Evolutionary conservation across 2,797 vertebrate genomes (phyloP), one percentile per base, ranked within the genome.

Genomic region (Lepidocolaptes lacrymiger): DNA sequence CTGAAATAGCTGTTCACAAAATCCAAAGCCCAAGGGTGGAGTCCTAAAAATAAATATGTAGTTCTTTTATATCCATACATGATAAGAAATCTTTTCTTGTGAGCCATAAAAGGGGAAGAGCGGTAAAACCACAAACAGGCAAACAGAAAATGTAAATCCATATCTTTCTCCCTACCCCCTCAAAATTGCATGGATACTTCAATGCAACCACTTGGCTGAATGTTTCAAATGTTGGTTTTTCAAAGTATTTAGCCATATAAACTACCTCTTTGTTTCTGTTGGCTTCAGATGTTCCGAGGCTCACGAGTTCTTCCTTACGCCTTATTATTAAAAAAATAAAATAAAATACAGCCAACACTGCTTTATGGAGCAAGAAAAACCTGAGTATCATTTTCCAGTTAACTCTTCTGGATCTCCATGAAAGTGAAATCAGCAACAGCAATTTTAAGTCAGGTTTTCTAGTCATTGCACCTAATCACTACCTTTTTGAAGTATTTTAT

Each of bases 1-100:
- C 96, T 90, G 93, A 98, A 98, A 98, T 95, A 98, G 96, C 96
- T 91, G 69, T 79, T 95, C 93, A 79, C 74, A 96, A 95, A 93
- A 90, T 88, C 93, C 96, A 95, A 95, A 95, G 85, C 86, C 95
- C 74, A 94, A 85, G 95, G 96, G 96, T 96, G 93, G 96, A 96
- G 95, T 93, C 84, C 93, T 88, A 97, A 97, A 96, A 94, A 94
- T 95, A 97, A 95, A 71, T 88, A 74, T 87, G 68, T 71, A 90
- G 73, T 84, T 87, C 73, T 79, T 93, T 69, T 88, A 89, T 81
- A 88, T 44, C 49, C 73, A 71, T 30, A 87, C 46, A 89, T 1
- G 73, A 86, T 92, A 96, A 92, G 90, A 88, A 89, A 85, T 76
- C 72, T 93, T 46, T 46, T 46, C 77, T 91, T 72, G 66, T 82